Evolutionary conservation across 2,113 vertebrate genomes (phyloP), one percentile per base, ranked within the genome.

Genomic region (Neopipo cinnamomea): DNA sequence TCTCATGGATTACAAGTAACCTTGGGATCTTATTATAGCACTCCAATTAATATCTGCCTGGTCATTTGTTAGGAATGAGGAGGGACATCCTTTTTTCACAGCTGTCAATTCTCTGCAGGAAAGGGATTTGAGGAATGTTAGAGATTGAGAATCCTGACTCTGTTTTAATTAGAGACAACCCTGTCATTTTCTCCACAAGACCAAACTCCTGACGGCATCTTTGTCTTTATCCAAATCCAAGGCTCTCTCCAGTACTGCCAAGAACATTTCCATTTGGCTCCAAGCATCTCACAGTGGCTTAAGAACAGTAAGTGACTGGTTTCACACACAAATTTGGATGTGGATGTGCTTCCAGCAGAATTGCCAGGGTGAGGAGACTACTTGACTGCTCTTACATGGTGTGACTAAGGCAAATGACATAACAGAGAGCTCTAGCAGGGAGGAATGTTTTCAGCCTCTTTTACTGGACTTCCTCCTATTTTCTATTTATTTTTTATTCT

Each of bases 211-310:
- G 53, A 53, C 67, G 78, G 30, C 22, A n/a, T 85, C 62, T 79
- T 75, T 85, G 58, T 68, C 74, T 91, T 97, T 67, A 88, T 82
- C n/a, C 22, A 90, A 85, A 93, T 56, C 35, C 58, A 82, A 79
- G 24, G 27, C 25, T 65, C 72, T 78, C 35, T 68, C 90, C 3
- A 4, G 30, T 39, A 39, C 70, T 91, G 74, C 62, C 77, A 91
- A 44, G 19, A 89, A 75, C n/a, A 80, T 62, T 86, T 92, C 46
- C 67, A 12, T 58, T 83, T 91, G 72, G 33, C 63, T 86, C 37
- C 46, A 84, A 91, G 25, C 9, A 67, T 46, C 65, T 94, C 27
- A 30, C 70, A 90, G 58, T 88, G 74, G 52, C 66, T 88, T 68
- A 88, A 61, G 52, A 66, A 73, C 30, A 79, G 46, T 61, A 50